A percentile compares a stretch with the other conserved stretches of the same genome.
phyloP scores from a whole-genome alignment of 2,888 invertebrate species.

The Litoditis marina region DNA sequence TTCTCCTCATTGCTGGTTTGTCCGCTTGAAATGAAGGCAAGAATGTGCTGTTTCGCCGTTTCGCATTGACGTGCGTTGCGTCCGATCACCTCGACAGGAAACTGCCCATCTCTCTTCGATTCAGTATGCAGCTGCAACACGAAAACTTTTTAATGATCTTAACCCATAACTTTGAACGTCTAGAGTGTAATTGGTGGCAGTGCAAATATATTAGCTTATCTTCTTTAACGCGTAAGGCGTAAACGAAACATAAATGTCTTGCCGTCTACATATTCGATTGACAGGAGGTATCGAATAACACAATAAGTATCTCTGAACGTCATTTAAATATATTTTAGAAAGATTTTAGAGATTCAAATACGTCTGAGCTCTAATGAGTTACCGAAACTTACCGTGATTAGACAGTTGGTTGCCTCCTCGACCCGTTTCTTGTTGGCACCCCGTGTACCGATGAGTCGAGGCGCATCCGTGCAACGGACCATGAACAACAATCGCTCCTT shows the following conservation, averaged over 20 bases:
- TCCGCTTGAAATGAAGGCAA: constrained; percentile 15
- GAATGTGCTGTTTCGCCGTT: constrained; percentile 20
- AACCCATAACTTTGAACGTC: too few relatives aligned
- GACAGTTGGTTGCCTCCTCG: constrained; percentile 27
- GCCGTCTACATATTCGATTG: neutral
- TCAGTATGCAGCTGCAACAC: constrained; percentile 26
- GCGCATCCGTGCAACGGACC: constrained; percentile 27
- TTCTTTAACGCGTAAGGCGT: too few relatives aligned
- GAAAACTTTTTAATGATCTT: neutral
- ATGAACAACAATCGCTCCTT: constrained; percentile 17
- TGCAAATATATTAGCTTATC: too few relatives aligned
- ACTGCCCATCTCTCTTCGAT: constrained; percentile 28
- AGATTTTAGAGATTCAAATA: too few relatives aligned
- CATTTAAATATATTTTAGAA: too few relatives aligned
- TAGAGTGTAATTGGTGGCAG: too few relatives aligned
- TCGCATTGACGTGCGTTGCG: constrained; percentile 12
- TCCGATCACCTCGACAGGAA: constrained; percentile 27
- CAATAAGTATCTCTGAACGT: too few relatives aligned
- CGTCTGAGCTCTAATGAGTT: too few relatives aligned
- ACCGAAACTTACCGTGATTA: constrained; percentile 16
- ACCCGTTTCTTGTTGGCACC: constrained; percentile 31
- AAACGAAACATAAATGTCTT: neutral
- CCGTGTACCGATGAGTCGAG: constrained; percentile 33
- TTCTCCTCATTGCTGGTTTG: constrained; percentile 16
- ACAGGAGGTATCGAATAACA: too few relatives aligned